Base-by-base conservation (phyloP, 2,888 invertebrate genomes). In the Lycocerus yunnanus region DNA sequence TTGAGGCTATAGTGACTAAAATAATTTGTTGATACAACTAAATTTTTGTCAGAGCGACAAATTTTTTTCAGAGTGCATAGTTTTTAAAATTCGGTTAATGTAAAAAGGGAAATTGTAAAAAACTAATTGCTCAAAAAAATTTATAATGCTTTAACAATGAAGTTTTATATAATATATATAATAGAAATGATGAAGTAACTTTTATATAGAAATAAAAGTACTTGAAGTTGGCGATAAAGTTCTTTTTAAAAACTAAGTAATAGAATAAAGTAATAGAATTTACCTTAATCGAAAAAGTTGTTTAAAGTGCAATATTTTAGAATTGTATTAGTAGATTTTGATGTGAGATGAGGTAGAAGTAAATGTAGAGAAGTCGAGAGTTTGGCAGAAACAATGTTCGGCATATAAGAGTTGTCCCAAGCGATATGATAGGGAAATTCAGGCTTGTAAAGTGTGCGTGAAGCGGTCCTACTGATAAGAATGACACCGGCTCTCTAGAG, bases 381-480 rank as follows among this genome's bases (percentile, higher is more conserved):
- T 73, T 67, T 68, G 58, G 68, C 58, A 72, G 67, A 65, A 73
- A 76, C 76, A 76, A 76, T 76, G 76, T 76, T 76, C 71, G 68
- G 70, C 79, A 80, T 80, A 79, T 77, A 76, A 78, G 80, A 80
- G 77, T 72, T 74, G 82, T 82, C 82, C 82, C 82, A 74, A 75
- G 81, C 72, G 82, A 79, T 78, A 80, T 80, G 82, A 82, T 82
- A 82, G 81, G 82, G 80, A 81, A 82, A 81, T 82, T 80, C 78
- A 80, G 81, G 80, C 79, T 82, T 82, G 81, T 81, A 79, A 80
- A 80, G 78, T 78, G 82, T 82, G 82, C 82, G 82, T 82, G 82
- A 80, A 80, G 81, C 80, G 81, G 81, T 76, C 78, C 72, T 77
- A 74, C 82, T 80, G 83, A 83, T 83, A 83, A 83, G 80, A 77